phyloP scores from a whole-genome alignment of 2,888 invertebrate species.

The Blastobasis lacticolella region DNA sequence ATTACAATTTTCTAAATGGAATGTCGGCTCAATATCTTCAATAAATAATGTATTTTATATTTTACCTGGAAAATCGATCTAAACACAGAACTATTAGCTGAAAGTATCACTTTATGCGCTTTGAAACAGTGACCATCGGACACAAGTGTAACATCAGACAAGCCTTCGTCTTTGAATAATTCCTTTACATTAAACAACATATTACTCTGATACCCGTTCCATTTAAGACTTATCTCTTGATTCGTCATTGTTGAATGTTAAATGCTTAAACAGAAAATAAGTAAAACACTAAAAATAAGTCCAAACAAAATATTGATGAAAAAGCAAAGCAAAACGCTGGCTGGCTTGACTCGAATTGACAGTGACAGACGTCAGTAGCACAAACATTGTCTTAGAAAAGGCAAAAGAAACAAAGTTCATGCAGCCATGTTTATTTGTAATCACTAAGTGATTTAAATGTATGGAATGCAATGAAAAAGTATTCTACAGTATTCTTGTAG shows the following conservation, averaged over 20 bases:
- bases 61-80: constrained; percentile 76
- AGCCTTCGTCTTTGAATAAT: constrained; percentile 77
- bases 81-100: constrained; percentile 80
- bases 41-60: constrained; percentile 3
- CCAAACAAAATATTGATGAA: constrained; percentile 23
- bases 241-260: constrained; percentile 46
- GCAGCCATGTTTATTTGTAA: neutral
- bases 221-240: constrained; percentile 79
- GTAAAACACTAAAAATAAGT: constrained; percentile 18
- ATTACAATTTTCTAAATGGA: constrained; percentile 2
- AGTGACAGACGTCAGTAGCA: neutral
- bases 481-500: neutral
- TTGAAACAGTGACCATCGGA: constrained; percentile 79
- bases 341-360: neutral
- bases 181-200: constrained; percentile 78
- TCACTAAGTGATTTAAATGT: neutral
- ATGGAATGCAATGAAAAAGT: neutral
- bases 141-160: constrained; percentile 79
- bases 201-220: constrained; percentile 80
- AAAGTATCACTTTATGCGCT: constrained; percentile 80
- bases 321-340: constrained; percentile 22
- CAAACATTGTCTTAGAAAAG: no score
- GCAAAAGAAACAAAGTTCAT: no score
- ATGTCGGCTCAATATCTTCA: constrained; percentile 4
- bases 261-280: constrained; percentile 17